These are phyloP conservation scores for Grantiella picta DNA, from an alignment of 2,113 vertebrate genomes.

Conservation along the genomic window DNA sequence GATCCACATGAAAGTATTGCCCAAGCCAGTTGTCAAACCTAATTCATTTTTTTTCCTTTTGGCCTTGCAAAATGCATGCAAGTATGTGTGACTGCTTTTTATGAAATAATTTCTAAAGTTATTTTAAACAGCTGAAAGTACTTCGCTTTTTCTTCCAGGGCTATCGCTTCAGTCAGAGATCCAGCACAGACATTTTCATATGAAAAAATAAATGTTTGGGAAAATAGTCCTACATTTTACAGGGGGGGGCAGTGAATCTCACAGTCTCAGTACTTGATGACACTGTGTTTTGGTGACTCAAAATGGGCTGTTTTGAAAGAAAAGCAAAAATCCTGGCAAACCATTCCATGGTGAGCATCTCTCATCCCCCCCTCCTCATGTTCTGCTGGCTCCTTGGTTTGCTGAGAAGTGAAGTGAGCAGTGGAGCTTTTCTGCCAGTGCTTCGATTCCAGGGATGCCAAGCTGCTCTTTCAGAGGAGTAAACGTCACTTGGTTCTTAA, in stretches of 20 bases:
- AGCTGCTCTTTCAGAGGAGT: background rate
- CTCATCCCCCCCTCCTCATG: rapidly evolving
- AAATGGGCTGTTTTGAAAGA: background rate
- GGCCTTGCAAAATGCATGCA: background rate
- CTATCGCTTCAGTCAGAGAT: background rate
- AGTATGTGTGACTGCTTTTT: background rate
- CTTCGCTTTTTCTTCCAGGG: conserved; percentile 14
- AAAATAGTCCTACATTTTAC: background rate
- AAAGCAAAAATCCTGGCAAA: background rate
- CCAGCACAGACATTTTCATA: background rate
- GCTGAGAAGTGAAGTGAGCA: background rate
- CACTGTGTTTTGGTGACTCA: background rate
- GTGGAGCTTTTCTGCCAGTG: background rate
- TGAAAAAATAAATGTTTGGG: conserved; percentile 10
- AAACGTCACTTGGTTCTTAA: background rate
- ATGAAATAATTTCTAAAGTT: background rate
- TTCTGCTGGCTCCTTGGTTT: background rate
- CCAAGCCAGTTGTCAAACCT: background rate
- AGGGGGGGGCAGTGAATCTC: background rate
- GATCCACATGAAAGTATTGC: background rate
- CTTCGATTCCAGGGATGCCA: background rate
- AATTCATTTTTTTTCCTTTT: background rate
- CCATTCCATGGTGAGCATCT: background rate
- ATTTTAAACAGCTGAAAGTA: conserved; percentile 29
- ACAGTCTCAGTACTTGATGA: background rate